Base-by-base conservation (phyloP, 2,888 invertebrate genomes). In the Phyto melanocephala region DNA sequence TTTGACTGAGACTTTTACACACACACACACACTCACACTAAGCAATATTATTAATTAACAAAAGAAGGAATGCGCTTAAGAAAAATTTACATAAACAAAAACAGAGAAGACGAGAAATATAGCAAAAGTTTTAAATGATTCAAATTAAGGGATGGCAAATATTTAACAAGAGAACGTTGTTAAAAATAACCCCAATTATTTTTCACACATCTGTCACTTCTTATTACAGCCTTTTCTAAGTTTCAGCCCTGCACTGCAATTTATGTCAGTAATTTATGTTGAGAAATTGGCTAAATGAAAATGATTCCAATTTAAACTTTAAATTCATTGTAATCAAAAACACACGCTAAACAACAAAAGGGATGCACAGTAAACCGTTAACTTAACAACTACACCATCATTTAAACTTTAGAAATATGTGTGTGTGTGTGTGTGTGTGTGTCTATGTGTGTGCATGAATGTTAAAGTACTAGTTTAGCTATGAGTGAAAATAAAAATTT, bases 321-420 rank as follows among this genome's bases (percentile, higher is more conserved):
- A 82, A 82, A 82, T 82, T 82, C 82, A 70, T 78, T 37, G 82
- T 76, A 82, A 82, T 82, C 82, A 82, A 82, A 82, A 82, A 67
- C 79, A 82, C 60, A 76, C 75, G 82, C 79, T 17, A 45, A 79
- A 82, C 82, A 82, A 45, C 79, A 79, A 82, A 82, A 79, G 82
- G 82, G 82, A 76, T 79, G 82, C 60, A 79, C 82, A 67, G 60
- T 80, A 60, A 68, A 62, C 79, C 60, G 67, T 80, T 80, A 74
- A 74, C 72, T 35, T 13, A 52, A 45, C 35, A 22, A 52, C 52
- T 47, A 42, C 35, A 22, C 22, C 62, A 40, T 45, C 20, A 22
- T 35, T 70, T 24, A 24, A 35, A 35, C 17, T 37, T 8, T 7
- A 37, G 52, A 37, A 60, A 33, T 42, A 22, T 35, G 33, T 20